Base-by-base conservation (phyloP, 2,888 invertebrate genomes). In the Psococerastis gibbosa region DNA sequence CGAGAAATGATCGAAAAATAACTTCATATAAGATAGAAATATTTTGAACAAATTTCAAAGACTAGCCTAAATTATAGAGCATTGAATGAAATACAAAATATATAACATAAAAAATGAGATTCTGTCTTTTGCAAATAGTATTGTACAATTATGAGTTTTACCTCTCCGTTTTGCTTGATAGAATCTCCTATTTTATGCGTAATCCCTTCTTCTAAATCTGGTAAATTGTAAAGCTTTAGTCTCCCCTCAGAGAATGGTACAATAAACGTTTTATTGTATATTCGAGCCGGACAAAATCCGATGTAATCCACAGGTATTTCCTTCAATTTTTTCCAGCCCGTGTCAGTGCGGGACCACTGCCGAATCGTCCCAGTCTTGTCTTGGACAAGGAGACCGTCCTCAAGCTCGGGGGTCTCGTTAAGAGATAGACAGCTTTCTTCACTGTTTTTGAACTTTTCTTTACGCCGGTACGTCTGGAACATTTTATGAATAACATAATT, bases 381-480 rank as follows among this genome's bases (percentile, higher is more conserved):
- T 62, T 82, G 82, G 6, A 78, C 75, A 50, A 81, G 66, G 49
- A 82, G 66, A n/a, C n/a, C n/a, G n/a, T n/a, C n/a, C n/a, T n/a
- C n/a, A 49, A 70, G 66, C 49, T 69, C 67, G 44, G 58, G 52
- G 9, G 65, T 64, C 3, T 6, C 11, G 52, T 70, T 67, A 50
- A 78, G 61, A 48, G 70, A 67, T 54, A 75, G 67, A 51, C 77
- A 73, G 38, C 74, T 68, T 56, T 70, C 68, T 55, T 67, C 65
- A 54, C 77, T 76, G 57, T 75, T 69, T 54, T 69, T 62, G 52
- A 80, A 70, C 58, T 76, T 75, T 49, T 71, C 66, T 50, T 71
- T 68, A 50, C 76, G 68, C 52, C 82, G 69, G 58, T 79, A 79
- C 43, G 73, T 78, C 80, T 82, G 61, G 20, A 70, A 70, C 49